These are phyloP conservation scores for Peucedramus taeniatus DNA, from an alignment of 2,113 vertebrate species.

Conservation along the genomic window DNA sequence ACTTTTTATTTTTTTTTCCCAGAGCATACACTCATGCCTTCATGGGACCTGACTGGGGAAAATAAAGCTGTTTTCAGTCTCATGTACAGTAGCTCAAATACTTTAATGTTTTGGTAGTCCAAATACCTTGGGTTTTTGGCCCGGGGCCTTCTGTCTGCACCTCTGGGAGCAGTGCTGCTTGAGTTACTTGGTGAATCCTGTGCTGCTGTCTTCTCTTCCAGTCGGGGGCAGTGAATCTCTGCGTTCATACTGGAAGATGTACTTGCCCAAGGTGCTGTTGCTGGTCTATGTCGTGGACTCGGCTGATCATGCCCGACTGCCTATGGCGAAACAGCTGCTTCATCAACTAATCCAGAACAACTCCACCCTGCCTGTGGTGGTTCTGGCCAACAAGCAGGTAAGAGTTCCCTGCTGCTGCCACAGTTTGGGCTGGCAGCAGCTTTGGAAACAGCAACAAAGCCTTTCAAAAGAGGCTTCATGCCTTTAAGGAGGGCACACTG, in stretches of 20 bases:
- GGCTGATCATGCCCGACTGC: conserved; percentile 76
- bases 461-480: not conserved
- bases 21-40: not conserved
- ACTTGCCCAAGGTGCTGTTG: conserved; percentile 79
- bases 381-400: conserved; percentile 97
- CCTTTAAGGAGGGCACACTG: not conserved
- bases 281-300: conserved; percentile 92
- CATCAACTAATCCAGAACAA: conserved; percentile 78
- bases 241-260: conserved; percentile 83
- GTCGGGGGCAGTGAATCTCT: conserved; percentile 87
- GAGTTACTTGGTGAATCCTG: not conserved
- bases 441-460: not conserved
- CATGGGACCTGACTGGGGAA: not conserved
- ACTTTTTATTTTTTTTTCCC: no score
- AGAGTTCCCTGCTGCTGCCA: not conserved
- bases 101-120: not conserved
- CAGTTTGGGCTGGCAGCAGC: not conserved
- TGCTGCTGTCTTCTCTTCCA: conserved; percentile 59
- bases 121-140: not conserved
- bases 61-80: not conserved
- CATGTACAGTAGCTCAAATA: not conserved
- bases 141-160: not conserved
- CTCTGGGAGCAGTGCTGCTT: not conserved
- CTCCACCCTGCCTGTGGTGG: conserved; percentile 82
- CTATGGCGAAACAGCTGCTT: conserved; percentile 82